Conservation (phyloP, 2,797 vertebrate species). For the Astyanax mexicanus region DNA sequence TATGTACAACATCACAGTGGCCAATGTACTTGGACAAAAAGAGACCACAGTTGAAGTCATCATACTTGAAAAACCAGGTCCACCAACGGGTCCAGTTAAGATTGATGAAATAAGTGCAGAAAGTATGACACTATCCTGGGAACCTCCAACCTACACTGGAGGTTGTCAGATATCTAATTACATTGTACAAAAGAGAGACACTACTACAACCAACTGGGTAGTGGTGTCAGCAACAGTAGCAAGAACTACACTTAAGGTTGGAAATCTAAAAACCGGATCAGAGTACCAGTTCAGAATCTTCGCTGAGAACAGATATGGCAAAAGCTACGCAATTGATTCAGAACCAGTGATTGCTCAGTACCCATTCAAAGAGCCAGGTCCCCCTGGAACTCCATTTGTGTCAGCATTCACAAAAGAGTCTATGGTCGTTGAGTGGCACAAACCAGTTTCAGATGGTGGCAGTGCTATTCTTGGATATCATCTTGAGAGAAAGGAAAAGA, state of each 20-base stretch:
- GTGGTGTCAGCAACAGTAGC: conserved; percentile 93
- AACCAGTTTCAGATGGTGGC: conserved; percentile 94
- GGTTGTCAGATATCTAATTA: conserved; percentile 97
- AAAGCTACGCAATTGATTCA: conserved; percentile 87
- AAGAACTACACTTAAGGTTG: conserved; percentile 93
- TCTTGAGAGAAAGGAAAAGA: conserved; percentile 97
- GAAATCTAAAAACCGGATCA: conserved; percentile 86
- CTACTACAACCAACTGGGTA: conserved; percentile 90
- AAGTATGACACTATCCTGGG: conserved; percentile 91
- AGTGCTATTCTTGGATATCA: conserved; percentile 95
- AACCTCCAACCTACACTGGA: conserved; percentile 89
- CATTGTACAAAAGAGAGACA: conserved; percentile 94
- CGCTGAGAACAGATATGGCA: conserved; percentile 96
- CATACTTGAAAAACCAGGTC: conserved; percentile 94
- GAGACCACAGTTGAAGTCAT: conserved; percentile 89
- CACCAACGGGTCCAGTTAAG: conserved; percentile 84
- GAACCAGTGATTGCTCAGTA: conserved; percentile 89
- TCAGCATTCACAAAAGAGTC: conserved; percentile 90
- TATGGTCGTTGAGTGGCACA: conserved; percentile 97
- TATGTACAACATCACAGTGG: conserved; percentile 88
- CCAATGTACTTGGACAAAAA: conserved; percentile 89
- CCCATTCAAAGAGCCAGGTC: conserved; percentile 91
- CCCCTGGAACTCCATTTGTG: conserved; percentile 94
- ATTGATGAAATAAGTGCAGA: conserved; percentile 93
- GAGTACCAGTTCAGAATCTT: conserved; percentile 96